Base-by-base conservation (phyloP, 2,888 invertebrate species). In the Nesidiocoris tenuis region DNA sequence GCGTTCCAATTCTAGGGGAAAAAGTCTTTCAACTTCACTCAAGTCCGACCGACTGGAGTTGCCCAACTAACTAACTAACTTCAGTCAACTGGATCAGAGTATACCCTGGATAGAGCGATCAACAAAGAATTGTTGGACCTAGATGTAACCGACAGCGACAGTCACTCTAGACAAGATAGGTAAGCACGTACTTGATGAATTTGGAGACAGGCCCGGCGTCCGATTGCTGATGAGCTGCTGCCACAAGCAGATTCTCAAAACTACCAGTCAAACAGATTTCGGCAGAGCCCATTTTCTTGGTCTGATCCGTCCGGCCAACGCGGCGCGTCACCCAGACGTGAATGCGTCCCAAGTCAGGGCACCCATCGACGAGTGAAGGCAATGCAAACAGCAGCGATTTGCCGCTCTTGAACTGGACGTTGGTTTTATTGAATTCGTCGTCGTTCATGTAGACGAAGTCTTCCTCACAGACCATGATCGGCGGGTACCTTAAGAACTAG, bases 381-480 rank as follows among this genome's bases (percentile, higher is more conserved):
- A 75, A 61, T 2, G 68, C 68, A 25, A 79, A 79, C 9, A 79
- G 64, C 56, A 77, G 74, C 0, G 79, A 79, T 72, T 79, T 79
- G 5, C 79, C 79, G 23, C 76, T 76, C 23, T 78, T 77, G 72
- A 77, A 79, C 22, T 55, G 70, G 21, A 78, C 56, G 56, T 75
- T 75, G 59, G 55, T 55, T 19, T 74, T 57, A 3, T 64, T 57
- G 57, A 65, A 64, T 57, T 74, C 74, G 23, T 65, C 61, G 16
- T 76, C 64, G 3, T 39, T 65, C 22, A 72, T 57, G 61, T 76
- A 75, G 22, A 65, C 59, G 66, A 79, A 77, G 61, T 78, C 78
- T 64, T 79, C 79, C 66, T 79, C 78, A 66, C 78, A 78, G n/a
- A 79, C 68, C 2, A 75, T 75, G n/a, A 78, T 23, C 18, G 76